Percentiles rank a stretch among this genome's conserved stretches.
Conservation (phyloP, 2,888 invertebrate species). For the Tridacna gigas region DNA sequence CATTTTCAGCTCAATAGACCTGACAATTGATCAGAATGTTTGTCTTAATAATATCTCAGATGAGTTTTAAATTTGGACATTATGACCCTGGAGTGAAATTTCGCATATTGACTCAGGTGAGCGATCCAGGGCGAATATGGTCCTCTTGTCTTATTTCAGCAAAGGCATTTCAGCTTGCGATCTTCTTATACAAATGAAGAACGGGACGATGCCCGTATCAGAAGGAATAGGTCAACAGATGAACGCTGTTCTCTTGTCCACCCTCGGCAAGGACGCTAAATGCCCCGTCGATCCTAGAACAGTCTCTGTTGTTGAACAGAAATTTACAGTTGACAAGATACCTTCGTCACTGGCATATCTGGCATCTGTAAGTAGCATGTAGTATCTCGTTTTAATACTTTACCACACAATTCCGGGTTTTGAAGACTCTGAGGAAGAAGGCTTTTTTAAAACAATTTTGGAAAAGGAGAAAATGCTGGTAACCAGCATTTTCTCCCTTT, state of each 20-base stretch:
- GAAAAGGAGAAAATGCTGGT: neutral
- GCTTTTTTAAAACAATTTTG: too few species aligned
- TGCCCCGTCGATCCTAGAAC: constrained; percentile 35
- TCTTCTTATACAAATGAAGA: constrained; percentile 7
- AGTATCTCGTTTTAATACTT: neutral
- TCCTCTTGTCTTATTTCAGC: constrained; percentile 1
- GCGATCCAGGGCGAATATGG: neutral
- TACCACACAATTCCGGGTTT: too few species aligned
- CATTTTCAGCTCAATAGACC: too few species aligned
- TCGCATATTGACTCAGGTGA: too few species aligned
- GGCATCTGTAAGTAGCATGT: neutral
- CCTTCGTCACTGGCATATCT: too few species aligned
- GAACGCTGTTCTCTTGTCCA: constrained; percentile 16
- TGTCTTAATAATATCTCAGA: too few species aligned
- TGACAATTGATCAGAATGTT: too few species aligned
- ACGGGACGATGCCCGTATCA: constrained; percentile 20
- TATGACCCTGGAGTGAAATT: too few species aligned
- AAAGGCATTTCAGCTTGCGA: constrained; percentile 25
- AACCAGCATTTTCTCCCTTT: neutral
- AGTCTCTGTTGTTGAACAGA: neutral
- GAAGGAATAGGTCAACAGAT: constrained; percentile 22
- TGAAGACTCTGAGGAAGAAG: too few species aligned
- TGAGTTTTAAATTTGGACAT: too few species aligned
- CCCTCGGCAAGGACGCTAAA: constrained; percentile 26
- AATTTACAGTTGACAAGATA: neutral